Conservation (phyloP, 92 coral and sea anemone genomes). For the Phymanthus crucifer region DNA sequence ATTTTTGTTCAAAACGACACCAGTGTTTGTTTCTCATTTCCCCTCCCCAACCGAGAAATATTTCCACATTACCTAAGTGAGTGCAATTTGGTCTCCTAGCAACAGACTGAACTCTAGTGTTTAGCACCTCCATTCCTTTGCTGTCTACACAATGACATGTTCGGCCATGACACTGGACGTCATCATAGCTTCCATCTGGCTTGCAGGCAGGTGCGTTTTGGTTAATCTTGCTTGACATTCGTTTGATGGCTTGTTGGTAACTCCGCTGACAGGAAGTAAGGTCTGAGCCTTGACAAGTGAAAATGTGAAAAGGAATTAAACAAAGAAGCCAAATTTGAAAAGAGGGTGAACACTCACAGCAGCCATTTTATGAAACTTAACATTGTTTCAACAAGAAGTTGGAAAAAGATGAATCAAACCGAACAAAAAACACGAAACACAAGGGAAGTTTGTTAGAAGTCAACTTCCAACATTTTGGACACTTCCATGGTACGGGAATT, state of each 20-base stretch:
- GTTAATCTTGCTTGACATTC: conserved; percentile 30
- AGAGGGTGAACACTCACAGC: not conserved
- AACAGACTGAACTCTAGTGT: conserved; percentile 55
- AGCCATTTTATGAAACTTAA: too few relatives aligned
- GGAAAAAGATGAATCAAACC: too few relatives aligned
- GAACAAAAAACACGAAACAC: too few relatives aligned
- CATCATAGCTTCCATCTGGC: conserved; percentile 72
- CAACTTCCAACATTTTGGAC: too few relatives aligned
- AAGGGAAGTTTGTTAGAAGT: too few relatives aligned
- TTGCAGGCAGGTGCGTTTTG: conserved; percentile 75
- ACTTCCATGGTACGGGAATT: too few relatives aligned
- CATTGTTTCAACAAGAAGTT: too few relatives aligned
- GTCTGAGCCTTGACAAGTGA: conserved; percentile 31
- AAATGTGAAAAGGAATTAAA: not conserved
- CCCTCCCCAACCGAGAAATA: too few relatives aligned
- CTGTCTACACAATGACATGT: conserved; percentile 76
- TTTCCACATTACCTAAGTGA: conserved; percentile 44
- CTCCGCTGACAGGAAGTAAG: conserved; percentile 66
- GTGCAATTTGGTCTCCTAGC: conserved; percentile 69
- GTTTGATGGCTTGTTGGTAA: conserved; percentile 57
- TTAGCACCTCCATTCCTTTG: conserved; percentile 61
- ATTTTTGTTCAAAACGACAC: not conserved
- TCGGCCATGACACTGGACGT: conserved; percentile 73
- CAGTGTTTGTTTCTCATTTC: not conserved
- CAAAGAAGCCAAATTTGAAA: not conserved